These are phyloP conservation scores for Scaptomyza tumidula DNA, from an alignment of 2,888 invertebrate genomes.

Conservation along the genomic window DNA sequence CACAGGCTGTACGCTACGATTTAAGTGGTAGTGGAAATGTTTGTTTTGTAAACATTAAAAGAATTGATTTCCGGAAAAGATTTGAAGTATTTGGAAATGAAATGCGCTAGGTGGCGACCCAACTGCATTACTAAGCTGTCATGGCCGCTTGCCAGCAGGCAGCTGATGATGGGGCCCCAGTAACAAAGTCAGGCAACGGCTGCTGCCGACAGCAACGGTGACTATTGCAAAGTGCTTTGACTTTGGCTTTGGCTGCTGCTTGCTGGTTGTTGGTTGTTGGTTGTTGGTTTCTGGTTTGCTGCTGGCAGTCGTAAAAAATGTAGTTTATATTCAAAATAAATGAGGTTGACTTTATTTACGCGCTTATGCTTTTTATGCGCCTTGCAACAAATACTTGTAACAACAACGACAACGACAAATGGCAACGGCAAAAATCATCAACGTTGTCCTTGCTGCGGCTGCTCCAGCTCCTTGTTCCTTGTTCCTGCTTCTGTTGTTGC, in stretches of 20 bases:
- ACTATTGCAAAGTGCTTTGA: conserved; percentile 69
- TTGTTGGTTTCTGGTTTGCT: conserved; percentile 42
- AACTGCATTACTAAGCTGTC: conserved; percentile 34
- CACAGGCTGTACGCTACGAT: conserved; percentile 4
- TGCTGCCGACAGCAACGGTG: conserved; percentile 39
- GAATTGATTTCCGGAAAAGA: background rate
- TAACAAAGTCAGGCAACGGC: conserved; percentile 36
- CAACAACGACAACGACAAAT: conserved; percentile 15
- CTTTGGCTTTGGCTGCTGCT: conserved; percentile 48
- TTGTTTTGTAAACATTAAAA: background rate
- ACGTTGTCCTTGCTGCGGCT: conserved; percentile 28
- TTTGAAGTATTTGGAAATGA: conserved; percentile 6
- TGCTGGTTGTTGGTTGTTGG: conserved; percentile 29
- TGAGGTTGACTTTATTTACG: conserved; percentile 79
- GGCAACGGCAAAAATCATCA: conserved; percentile 45
- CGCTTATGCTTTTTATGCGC: conserved; percentile 80
- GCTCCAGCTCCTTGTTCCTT: background rate
- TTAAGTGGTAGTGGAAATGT: background rate
- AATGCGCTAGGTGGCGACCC: background rate
- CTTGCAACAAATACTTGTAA: conserved; percentile 65
- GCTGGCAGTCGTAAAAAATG: conserved; percentile 77
- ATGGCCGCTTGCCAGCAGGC: conserved; percentile 18
- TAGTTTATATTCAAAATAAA: conserved; percentile 80
- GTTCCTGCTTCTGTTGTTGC: conserved; percentile 35
- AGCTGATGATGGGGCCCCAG: conserved; percentile 20